A percentile compares a stretch with the other conserved stretches of the same genome.
phyloP scores from a whole-genome alignment of 2,797 vertebrate genomes.

The Vespertilio murinus region DNA sequence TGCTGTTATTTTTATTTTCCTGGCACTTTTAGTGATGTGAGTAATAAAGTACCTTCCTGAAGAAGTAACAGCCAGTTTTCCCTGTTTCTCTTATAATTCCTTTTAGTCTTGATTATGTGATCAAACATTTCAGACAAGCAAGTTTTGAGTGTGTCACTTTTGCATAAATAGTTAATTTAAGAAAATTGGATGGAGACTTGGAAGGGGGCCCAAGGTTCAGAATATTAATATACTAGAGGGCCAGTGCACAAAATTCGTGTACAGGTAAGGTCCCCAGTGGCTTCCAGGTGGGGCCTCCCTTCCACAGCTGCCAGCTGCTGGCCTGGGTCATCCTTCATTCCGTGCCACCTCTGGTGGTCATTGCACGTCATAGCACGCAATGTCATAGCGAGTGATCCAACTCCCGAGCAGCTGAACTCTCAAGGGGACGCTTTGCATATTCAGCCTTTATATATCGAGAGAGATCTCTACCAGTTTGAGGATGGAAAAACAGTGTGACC shows the following conservation, averaged over 20 bases:
- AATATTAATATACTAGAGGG: constrained; percentile 1
- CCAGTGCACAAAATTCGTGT: no score
- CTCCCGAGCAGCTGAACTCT: no score
- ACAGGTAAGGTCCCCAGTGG: no score
- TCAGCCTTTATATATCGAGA: no score
- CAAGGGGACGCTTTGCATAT: no score
- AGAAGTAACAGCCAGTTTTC: not conserved
- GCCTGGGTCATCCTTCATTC: no score
- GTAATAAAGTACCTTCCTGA: not conserved
- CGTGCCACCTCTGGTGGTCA: no score
- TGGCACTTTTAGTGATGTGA: not conserved
- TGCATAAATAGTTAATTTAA: not conserved
- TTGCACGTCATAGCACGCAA: no score
- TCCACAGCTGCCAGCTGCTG: no score
- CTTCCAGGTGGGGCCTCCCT: no score
- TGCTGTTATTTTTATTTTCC: not conserved
- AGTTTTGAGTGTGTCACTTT: not conserved
- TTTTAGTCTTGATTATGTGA: not conserved
- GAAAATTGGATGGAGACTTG: not conserved
- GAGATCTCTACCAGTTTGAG: not conserved
- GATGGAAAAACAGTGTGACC: not conserved
- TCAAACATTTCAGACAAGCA: not conserved
- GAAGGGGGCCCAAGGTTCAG: not conserved
- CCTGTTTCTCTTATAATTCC: not conserved
- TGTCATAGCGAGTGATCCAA: no score